Percentiles rank a stretch among this genome's conserved stretches.
Conservation (phyloP, 2,888 invertebrate genomes). For the Meliscaeva auricollis region DNA sequence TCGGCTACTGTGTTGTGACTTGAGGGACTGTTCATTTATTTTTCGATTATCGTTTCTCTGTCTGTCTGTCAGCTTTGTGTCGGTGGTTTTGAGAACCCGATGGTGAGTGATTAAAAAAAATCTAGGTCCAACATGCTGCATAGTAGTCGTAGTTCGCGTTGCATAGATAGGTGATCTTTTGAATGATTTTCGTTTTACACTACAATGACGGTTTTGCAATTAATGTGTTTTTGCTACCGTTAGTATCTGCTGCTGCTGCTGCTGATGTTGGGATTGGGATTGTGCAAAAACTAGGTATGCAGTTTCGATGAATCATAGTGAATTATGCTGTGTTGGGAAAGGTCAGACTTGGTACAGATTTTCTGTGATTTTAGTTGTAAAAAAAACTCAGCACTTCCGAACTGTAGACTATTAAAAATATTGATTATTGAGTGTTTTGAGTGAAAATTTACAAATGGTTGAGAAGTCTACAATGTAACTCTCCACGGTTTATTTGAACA, state of each 20-base stretch:
- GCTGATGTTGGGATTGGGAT: not conserved
- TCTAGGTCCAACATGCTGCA: constrained; percentile 31
- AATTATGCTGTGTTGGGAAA: not conserved
- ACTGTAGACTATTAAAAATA: too few species aligned
- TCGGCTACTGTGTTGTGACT: constrained; percentile 50
- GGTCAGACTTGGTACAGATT: too few species aligned
- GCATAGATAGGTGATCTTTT: constrained; percentile 28
- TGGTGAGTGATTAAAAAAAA: constrained; percentile 45
- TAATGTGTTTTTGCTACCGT: constrained; percentile 14
- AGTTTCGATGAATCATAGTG: constrained; percentile 21
- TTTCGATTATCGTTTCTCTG: constrained; percentile 64
- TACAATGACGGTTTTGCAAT: constrained; percentile 30
- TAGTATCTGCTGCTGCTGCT: not conserved
- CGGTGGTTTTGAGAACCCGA: constrained; percentile 40
- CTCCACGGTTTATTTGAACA: too few species aligned
- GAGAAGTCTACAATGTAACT: too few species aligned
- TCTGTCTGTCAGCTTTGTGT: constrained; percentile 54
- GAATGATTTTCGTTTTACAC: constrained; percentile 35
- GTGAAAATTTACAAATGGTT: too few species aligned
- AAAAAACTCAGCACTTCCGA: too few species aligned
- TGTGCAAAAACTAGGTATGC: constrained; percentile 10
- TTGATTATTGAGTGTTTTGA: too few species aligned
- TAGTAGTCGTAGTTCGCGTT: too few species aligned
- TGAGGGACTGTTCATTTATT: constrained; percentile 53
- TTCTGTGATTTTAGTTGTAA: too few species aligned